Base-by-base conservation (phyloP, 1,140 invertebrate genomes). In the Pteromalus puparum region DNA sequence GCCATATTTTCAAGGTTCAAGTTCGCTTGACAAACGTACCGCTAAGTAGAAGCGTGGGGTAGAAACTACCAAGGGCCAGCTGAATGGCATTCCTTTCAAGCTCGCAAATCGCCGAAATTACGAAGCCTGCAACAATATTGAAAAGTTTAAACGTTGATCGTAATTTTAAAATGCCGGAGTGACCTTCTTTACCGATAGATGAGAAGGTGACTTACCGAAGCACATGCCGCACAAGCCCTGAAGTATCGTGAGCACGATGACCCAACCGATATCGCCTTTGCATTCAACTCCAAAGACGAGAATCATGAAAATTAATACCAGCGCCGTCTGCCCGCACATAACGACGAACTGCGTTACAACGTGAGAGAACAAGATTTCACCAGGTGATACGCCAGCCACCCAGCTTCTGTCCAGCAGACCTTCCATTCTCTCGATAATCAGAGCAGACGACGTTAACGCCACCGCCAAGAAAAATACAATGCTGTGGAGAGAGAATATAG, bases 401-500 rank as follows among this genome's bases (percentile, higher is more conserved):
- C 97, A 97, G 72, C 97, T 97, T 82, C 98, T 93, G 91, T 98
- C 97, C 87, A 98, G 89, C n/a, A 98, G 92, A 30, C 98, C 98
- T 92, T 98, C 94, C 92, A 95, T 98, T 86, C 97, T 95, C 90
- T 99, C 98, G 82, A 98, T 96, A 73, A 99, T 97, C 90, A 99
- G 95, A 1, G 97, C 96, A 18, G 98, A 97, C 4, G 98, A 98
- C 18, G 98, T 99, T 77, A 99, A 91, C n/a, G 98, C 98, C 21
- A 98, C 97, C 28, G 96, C 95, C 93, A 99, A 95, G 94, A 99
- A 98, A 94, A 98, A 99, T 1, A 98, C 97, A 89, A 99, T 98
- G n/a, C 97, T 98, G 91, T 76, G 7, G 26, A 48, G 18, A 76
- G 13, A 24, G 28, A 48, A 42, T 85, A 24, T 72, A 79, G 77